These are phyloP conservation scores for Sebastes fasciatus DNA, from an alignment of 2,113 vertebrate species.

Conservation along the genomic window DNA sequence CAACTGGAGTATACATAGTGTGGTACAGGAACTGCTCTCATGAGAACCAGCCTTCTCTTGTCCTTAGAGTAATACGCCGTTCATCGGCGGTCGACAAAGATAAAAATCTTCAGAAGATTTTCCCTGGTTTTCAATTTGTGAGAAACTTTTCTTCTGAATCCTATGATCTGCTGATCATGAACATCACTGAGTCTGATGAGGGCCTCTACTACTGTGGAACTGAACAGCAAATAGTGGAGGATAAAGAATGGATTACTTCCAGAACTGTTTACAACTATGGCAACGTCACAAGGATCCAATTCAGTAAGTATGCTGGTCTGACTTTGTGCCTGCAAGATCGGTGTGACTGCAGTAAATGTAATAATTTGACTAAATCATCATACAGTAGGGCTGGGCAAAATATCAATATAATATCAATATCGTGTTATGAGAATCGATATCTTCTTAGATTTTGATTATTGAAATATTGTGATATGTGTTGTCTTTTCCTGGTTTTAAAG, in stretches of 20 bases:
- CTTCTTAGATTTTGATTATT: no score
- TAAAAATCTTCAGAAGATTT: no score
- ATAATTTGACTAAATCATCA: neutral
- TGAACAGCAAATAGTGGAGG: accelerated
- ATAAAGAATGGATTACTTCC: accelerated
- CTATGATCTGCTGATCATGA: constrained; percentile 54
- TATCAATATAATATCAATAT: no score
- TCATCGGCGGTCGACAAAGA: no score
- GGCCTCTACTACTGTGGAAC: constrained; percentile 69
- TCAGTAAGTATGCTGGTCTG: constrained; percentile 42
- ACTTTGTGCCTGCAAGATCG: neutral
- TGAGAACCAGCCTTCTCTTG: constrained; percentile 47
- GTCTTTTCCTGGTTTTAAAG: no score
- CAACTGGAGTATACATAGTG: neutral
- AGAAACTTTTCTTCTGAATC: neutral
- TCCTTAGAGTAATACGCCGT: constrained; percentile 3
- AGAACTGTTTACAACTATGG: neutral
- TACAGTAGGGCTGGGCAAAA: no score
- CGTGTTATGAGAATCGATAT: no score
- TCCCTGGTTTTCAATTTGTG: neutral
- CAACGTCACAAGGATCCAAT: constrained; percentile 15
- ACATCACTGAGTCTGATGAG: constrained; percentile 46
- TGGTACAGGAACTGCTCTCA: constrained; percentile 63
- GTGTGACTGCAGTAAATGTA: neutral
- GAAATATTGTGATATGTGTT: no score